phyloP scores from a whole-genome alignment of 2,113 vertebrate species.

The Caloenas nicobarica region DNA sequence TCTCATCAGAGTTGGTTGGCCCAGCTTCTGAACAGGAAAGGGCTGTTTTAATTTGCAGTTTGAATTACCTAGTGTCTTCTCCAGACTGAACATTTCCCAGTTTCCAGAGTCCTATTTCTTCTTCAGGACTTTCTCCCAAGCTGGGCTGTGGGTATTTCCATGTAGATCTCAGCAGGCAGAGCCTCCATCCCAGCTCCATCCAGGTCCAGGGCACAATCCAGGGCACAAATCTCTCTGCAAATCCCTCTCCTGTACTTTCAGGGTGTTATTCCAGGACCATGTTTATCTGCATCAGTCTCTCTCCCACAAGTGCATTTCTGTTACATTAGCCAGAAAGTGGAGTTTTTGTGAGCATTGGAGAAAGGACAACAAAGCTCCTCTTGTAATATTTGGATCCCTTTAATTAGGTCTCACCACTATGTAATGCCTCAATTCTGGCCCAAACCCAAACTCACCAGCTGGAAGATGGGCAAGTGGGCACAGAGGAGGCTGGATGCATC shows the following conservation, averaged over 20 bases:
- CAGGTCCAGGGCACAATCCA: background rate
- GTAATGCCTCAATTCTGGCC: background rate
- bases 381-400: background rate
- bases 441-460: background rate
- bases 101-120: background rate
- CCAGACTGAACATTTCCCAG: background rate
- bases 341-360: background rate
- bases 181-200: background rate
- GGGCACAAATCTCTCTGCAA: background rate
- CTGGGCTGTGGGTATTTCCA: background rate
- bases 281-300: background rate
- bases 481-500: background rate
- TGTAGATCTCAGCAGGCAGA: background rate
- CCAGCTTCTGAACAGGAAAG: background rate
- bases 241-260: background rate
- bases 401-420: background rate
- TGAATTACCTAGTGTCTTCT: background rate
- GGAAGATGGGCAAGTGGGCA: background rate
- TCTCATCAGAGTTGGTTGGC: background rate
- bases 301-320: background rate
- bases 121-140: background rate
- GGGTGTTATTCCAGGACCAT: background rate
- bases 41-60: background rate
- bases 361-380: background rate
- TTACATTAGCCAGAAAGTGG: background rate